phyloP scores from a whole-genome alignment of 2,797 vertebrate species.

The Sciurus carolinensis region DNA sequence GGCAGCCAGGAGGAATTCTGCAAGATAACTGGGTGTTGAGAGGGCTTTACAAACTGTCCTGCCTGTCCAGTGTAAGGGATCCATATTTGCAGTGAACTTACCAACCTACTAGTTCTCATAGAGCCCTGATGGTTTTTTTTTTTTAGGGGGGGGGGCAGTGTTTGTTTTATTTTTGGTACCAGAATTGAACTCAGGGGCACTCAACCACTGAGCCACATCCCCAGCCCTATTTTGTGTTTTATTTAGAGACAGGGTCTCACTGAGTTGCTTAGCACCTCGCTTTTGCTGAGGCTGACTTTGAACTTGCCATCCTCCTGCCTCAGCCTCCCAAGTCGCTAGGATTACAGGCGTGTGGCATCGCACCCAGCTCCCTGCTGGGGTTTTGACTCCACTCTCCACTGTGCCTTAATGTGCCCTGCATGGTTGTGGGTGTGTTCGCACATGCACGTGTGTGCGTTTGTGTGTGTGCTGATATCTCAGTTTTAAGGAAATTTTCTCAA shows the following conservation, averaged over 20 bases:
- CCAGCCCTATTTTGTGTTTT: too few relatives aligned
- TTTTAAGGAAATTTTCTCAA: background rate
- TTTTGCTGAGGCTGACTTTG: too few relatives aligned
- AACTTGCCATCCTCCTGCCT: too few relatives aligned
- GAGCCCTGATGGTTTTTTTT: background rate
- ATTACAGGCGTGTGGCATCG: too few relatives aligned
- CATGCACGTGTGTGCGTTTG: background rate
- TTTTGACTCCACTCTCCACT: background rate
- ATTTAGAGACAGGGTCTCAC: too few relatives aligned
- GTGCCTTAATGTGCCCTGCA: background rate
- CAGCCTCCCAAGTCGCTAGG: too few relatives aligned
- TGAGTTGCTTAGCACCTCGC: too few relatives aligned
- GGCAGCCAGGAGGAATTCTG: background rate
- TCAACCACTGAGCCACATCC: too few relatives aligned
- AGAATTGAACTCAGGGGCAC: too few relatives aligned
- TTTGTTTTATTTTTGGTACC: too few relatives aligned
- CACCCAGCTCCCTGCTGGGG: background rate
- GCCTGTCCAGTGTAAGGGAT: background rate
- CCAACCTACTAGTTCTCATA: slow-evolving; percentile 14
- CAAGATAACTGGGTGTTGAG: background rate
- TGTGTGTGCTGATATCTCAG: background rate
- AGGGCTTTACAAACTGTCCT: background rate
- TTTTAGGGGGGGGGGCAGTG: too few relatives aligned
- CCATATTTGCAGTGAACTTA: background rate
- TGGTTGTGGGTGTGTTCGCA: background rate